Conservation (phyloP, 1,140 invertebrate species). For the Drosophila nannoptera region DNA sequence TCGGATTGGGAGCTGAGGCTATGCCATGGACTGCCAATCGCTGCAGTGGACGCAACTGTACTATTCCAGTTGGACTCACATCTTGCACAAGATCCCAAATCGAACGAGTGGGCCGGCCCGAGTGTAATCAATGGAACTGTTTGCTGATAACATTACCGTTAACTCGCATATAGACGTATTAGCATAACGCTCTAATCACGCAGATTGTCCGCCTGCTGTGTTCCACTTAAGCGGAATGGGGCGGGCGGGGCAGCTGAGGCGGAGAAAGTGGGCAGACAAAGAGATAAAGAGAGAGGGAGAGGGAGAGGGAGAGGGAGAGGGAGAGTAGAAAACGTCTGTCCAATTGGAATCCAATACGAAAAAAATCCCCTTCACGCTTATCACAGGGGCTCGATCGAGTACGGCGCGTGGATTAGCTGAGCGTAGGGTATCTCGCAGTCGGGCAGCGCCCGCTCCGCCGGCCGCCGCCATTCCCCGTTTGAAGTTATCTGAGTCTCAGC, state of each 20-base stretch:
- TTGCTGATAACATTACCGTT: constrained; percentile 31
- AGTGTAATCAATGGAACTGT: constrained; percentile 40
- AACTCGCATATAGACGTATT: constrained; percentile 24
- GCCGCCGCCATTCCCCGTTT: not conserved
- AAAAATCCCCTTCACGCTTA: not conserved
- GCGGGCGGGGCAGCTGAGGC: not conserved
- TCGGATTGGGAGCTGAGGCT: too few species aligned
- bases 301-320: not conserved
- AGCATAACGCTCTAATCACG: constrained; percentile 38
- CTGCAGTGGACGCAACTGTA: constrained; percentile 28
- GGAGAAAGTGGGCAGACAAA: not conserved
- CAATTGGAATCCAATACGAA: constrained; percentile 2
- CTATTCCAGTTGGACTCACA: constrained; percentile 34
- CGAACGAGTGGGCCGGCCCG: constrained; percentile 1
- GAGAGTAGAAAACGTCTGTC: not conserved
- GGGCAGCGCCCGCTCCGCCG: not conserved
- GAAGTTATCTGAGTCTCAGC: constrained; percentile 6
- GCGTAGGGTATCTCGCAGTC: not conserved
- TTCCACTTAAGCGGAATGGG: constrained; percentile 3
- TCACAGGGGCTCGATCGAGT: too few species aligned
- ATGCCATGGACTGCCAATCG: not conserved
- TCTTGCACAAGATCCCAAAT: constrained; percentile 41
- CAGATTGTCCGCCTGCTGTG: constrained; percentile 18
- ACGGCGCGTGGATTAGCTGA: not conserved
- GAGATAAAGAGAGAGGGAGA: not conserved